A percentile compares a stretch with the other conserved stretches of the same genome.
Evolutionary conservation across 2,797 vertebrate species (phyloP).

Genomic region (Strix occidentalis): DNA sequence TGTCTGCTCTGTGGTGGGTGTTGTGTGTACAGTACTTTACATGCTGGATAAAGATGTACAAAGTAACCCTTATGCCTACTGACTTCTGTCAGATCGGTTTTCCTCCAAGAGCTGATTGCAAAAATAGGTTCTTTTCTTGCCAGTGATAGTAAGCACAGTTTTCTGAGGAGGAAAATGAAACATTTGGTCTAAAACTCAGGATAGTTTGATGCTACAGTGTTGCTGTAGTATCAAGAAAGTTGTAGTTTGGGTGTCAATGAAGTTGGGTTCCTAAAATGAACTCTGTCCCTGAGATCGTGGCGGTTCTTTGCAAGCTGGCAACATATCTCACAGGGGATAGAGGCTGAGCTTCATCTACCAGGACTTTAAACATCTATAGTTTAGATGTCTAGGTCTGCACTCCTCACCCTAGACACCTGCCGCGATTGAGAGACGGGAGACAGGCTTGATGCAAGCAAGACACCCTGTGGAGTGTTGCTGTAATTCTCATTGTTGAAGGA

Average conservation of each 20-base stretch:
- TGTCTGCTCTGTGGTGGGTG: background rate
- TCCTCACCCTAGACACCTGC: background rate
- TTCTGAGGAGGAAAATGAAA: background rate
- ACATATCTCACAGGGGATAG: background rate
- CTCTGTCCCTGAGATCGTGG: background rate
- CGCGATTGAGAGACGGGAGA: too few species aligned
- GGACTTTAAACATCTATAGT: background rate
- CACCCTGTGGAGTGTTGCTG: background rate
- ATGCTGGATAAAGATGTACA: background rate
- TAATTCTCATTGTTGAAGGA: background rate
- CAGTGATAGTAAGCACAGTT: background rate
- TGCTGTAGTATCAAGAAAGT: background rate
- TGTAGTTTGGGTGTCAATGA: background rate
- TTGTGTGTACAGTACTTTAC: background rate
- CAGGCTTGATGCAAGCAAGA: too few species aligned
- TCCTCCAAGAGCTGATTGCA: background rate
- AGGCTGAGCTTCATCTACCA: background rate
- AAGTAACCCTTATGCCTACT: background rate
- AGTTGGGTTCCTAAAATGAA: background rate
- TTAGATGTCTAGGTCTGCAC: background rate
- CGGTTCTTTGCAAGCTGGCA: background rate
- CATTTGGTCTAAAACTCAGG: background rate
- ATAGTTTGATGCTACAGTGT: background rate
- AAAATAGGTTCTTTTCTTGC: background rate
- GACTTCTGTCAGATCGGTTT: background rate